phyloP scores from a whole-genome alignment of 2,888 invertebrate species.

The Leucoptera coffeella region DNA sequence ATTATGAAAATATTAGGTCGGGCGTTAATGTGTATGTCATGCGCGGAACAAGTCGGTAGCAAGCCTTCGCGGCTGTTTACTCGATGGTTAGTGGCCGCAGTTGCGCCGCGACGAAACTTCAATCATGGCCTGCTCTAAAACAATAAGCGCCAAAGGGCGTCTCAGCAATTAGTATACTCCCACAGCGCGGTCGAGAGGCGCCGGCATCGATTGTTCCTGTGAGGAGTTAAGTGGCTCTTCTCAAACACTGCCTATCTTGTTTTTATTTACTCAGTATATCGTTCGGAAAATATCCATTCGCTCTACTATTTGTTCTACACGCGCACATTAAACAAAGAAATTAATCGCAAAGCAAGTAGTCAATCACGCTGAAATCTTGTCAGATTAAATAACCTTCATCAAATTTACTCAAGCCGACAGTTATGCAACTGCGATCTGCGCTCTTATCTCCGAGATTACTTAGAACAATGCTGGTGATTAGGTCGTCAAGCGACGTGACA shows the following conservation, averaged over 20 bases:
- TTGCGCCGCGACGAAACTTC: slow-evolving; percentile 38
- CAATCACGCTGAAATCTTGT: slow-evolving; percentile 32
- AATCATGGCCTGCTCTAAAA: slow-evolving; percentile 51
- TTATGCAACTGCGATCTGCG: slow-evolving; percentile 42
- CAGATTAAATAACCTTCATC: slow-evolving; percentile 31
- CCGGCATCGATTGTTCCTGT: slow-evolving; percentile 21
- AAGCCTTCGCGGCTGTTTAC: slow-evolving; percentile 18
- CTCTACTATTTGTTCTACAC: too few species aligned
- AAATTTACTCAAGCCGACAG: slow-evolving; percentile 35
- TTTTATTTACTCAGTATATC: too few species aligned
- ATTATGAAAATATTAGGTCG: slow-evolving; percentile 53
- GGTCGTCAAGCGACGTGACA: slow-evolving; percentile 40
- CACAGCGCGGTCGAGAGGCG: slow-evolving; percentile 32
- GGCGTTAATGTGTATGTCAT: slow-evolving; percentile 51
- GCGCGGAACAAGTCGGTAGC: slow-evolving; percentile 19
- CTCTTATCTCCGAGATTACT: slow-evolving; percentile 39
- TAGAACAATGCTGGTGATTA: slow-evolving; percentile 44
- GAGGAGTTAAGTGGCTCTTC: slow-evolving; percentile 36
- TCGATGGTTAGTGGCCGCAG: slow-evolving; percentile 39
- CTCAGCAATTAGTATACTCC: slow-evolving; percentile 46
- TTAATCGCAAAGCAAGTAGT: slow-evolving; percentile 30
- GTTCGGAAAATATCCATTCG: too few species aligned
- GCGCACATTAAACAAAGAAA: too few species aligned
- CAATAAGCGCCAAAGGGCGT: slow-evolving; percentile 48
- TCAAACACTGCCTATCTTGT: slow-evolving; percentile 25